phyloP scores from a whole-genome alignment of 2,113 vertebrate species.

The Zapornia atra region DNA sequence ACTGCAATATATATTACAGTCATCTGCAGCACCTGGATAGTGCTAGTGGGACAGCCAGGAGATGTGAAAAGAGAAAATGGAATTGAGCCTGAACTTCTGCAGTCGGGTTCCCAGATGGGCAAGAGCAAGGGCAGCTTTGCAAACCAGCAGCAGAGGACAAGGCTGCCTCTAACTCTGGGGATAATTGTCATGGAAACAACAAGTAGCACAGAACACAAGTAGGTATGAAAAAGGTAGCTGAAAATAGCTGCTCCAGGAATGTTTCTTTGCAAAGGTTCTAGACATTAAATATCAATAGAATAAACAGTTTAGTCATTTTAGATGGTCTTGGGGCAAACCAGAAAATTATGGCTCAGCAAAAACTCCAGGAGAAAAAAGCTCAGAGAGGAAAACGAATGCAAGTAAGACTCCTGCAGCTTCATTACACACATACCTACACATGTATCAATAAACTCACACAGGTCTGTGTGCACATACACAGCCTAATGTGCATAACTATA shows the following conservation, averaged over 20 bases:
- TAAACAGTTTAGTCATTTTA: constrained; percentile 20
- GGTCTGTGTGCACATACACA: neutral
- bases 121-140: neutral
- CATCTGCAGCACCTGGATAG: neutral
- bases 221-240: constrained; percentile 50
- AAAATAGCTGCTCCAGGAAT: constrained; percentile 40
- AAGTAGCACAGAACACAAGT: constrained; percentile 27
- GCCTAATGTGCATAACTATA: neutral
- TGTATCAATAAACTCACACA: neutral
- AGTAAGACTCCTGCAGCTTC: neutral
- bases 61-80: neutral
- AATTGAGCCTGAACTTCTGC: neutral
- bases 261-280: constrained; percentile 25
- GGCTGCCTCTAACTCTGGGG: neutral
- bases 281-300: constrained; percentile 14
- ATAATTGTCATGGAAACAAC: constrained; percentile 62
- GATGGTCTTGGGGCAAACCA: neutral
- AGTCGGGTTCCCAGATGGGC: neutral
- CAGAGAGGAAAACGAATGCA: neutral
- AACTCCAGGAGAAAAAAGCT: neutral
- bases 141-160: neutral
- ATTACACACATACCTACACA: neutral
- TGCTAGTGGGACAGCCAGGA: neutral
- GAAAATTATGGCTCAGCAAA: neutral
- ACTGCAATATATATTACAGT: neutral